A percentile compares a stretch with the other conserved stretches of the same genome.
Evolutionary conservation across 2,113 vertebrate species (phyloP).

Genomic region (Lophotis ruficrista): DNA sequence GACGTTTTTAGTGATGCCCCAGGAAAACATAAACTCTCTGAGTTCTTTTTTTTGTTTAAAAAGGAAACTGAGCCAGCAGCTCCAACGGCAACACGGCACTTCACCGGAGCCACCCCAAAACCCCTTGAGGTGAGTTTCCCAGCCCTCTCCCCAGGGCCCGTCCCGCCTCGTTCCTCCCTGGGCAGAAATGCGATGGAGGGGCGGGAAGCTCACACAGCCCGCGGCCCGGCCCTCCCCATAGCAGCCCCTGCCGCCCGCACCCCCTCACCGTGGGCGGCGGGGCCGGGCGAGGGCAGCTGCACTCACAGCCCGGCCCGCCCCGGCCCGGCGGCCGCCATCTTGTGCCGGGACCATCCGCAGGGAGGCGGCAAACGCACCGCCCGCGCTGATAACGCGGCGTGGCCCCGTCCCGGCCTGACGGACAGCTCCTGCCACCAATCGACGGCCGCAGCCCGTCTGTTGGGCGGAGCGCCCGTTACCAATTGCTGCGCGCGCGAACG

Average conservation of each 20-base stretch:
- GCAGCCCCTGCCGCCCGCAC: not conserved
- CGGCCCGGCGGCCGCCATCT: not conserved
- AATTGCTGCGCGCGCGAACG: no score
- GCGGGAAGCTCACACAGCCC: not conserved
- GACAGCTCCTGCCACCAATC: not conserved
- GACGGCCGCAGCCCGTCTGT: not conserved
- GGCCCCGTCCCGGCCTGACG: not conserved
- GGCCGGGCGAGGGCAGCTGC: no score
- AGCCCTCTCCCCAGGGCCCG: not conserved
- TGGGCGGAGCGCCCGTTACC: no score
- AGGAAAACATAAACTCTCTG: not conserved
- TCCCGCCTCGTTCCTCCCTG: not conserved
- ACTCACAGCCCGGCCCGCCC: rapidly evolving
- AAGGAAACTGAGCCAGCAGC: not conserved
- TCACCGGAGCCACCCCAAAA: not conserved
- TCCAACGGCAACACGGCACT: not conserved
- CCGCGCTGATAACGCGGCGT: not conserved
- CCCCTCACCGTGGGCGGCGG: not conserved
- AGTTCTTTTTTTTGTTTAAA: no score
- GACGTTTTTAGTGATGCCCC: not conserved
- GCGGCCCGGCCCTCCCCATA: no score
- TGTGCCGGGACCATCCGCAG: not conserved
- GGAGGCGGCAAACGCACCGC: rapidly evolving
- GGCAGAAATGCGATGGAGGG: not conserved
- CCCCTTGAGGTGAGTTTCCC: rapidly evolving